Conservation (phyloP, 2,113 vertebrate species). For the Dasyornis broadbenti region DNA sequence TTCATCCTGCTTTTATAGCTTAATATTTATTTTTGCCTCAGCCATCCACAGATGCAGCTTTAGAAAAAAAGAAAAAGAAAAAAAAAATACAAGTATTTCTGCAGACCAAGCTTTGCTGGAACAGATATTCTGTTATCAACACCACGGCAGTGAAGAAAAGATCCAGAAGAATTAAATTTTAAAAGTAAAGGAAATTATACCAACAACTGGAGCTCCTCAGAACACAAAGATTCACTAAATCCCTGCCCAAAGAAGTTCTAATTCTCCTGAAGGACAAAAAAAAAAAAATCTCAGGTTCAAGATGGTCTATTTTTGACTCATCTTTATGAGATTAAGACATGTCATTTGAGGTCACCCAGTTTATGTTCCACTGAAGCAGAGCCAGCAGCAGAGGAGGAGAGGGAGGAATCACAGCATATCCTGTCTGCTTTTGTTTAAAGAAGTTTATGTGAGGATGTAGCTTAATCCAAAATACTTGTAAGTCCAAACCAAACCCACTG, state of each 20-base stretch:
- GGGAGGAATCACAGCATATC: background rate
- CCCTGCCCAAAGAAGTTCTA: background rate
- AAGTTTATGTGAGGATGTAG: background rate
- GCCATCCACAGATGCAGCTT: background rate
- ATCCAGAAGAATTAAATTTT: background rate
- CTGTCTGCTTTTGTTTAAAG: slow-evolving; percentile 16
- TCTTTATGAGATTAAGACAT: background rate
- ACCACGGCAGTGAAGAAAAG: background rate
- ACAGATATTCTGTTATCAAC: background rate
- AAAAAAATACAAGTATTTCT: background rate
- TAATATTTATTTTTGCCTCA: background rate
- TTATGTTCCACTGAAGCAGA: background rate
- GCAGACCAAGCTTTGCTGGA: background rate
- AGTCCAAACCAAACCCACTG: background rate
- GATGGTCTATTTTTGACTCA: background rate
- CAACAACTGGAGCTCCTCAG: background rate
- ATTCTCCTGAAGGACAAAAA: background rate
- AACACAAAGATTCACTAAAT: background rate
- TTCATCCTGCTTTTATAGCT: background rate
- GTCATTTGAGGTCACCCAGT: background rate
- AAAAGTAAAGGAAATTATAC: background rate
- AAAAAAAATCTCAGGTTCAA: background rate
- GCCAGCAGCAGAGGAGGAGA: background rate
- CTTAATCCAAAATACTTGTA: background rate
- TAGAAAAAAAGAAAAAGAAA: background rate